Conservation (phyloP, 1,140 invertebrate species). For the Berghia stephanieae region DNA sequence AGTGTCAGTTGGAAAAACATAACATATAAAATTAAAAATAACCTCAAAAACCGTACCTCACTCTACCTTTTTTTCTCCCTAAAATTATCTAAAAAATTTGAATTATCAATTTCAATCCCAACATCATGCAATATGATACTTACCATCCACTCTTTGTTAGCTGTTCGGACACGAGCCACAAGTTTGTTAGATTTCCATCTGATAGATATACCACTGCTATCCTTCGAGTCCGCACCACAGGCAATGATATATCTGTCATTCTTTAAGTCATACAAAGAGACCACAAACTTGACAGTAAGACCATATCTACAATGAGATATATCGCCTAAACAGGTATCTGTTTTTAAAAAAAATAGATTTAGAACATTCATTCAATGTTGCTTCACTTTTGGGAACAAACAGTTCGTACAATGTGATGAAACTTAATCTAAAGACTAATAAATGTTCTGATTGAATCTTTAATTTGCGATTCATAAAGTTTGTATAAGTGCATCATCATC, state of each 20-base stretch:
- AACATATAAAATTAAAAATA: background rate
- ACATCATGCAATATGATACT: constrained; percentile 31
- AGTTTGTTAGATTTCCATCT: constrained; percentile 44
- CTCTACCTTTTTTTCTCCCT: too few relatives aligned
- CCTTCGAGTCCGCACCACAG: constrained; percentile 42
- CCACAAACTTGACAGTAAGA: constrained; percentile 46
- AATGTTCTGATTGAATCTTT: too few relatives aligned
- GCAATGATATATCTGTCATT: constrained; percentile 49
- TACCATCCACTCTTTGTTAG: constrained; percentile 42
- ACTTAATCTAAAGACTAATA: too few relatives aligned
- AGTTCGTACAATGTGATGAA: too few relatives aligned
- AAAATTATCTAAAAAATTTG: too few relatives aligned
- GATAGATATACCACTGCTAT: constrained; percentile 42
- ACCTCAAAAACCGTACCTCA: background rate
- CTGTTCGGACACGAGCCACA: constrained; percentile 40
- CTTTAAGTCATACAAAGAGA: constrained; percentile 39
- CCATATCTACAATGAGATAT: constrained; percentile 35
- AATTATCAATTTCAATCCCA: constrained; percentile 10
- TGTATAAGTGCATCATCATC: too few relatives aligned
- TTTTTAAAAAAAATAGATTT: background rate
- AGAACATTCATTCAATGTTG: too few relatives aligned
- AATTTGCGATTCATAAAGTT: too few relatives aligned
- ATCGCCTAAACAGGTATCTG: constrained; percentile 24
- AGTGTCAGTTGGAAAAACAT: background rate
- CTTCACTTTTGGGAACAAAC: too few relatives aligned